Percentiles rank a stretch among this genome's conserved stretches.
These are phyloP conservation scores for Pogona vitticeps DNA, from an alignment of 2,113 vertebrate species.

Conservation along the genomic window DNA sequence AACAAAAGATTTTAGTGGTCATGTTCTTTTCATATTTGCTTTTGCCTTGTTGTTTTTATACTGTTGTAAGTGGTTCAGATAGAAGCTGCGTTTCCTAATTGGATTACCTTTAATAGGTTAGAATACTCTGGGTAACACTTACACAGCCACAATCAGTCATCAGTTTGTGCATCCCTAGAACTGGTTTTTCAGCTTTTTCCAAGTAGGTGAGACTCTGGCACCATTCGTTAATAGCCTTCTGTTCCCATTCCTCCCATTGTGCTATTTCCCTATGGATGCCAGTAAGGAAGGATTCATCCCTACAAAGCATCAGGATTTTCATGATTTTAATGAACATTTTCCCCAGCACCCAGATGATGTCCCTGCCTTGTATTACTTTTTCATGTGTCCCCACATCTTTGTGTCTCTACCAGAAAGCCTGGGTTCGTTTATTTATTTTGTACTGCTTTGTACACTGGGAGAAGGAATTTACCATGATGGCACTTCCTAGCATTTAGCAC, in stretches of 20 bases:
- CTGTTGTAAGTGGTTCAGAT: neutral
- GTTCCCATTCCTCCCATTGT: neutral
- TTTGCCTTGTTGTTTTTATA: neutral
- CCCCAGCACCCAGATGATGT: too few relatives aligned
- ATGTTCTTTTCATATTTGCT: neutral
- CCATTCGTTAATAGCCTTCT: neutral
- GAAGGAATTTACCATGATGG: too few relatives aligned
- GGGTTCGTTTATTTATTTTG: too few relatives aligned
- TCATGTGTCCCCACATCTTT: too few relatives aligned
- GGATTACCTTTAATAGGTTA: neutral
- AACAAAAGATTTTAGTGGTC: constrained; percentile 8
- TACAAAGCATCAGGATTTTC: too few relatives aligned
- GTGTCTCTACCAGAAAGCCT: too few relatives aligned
- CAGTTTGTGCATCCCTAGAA: neutral
- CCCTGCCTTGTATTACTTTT: too few relatives aligned
- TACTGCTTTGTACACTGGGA: too few relatives aligned
- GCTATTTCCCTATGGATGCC: neutral
- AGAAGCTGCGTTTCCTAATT: neutral
- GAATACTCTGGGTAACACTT: constrained; percentile 16
- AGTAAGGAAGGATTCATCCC: too few relatives aligned
- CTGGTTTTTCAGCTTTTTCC: neutral
- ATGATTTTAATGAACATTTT: too few relatives aligned
- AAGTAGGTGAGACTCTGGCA: neutral
- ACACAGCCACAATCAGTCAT: neutral
- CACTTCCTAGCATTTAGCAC: too few relatives aligned